Conservation (phyloP, 2,797 vertebrate species). For the Fistularia commersonii region DNA sequence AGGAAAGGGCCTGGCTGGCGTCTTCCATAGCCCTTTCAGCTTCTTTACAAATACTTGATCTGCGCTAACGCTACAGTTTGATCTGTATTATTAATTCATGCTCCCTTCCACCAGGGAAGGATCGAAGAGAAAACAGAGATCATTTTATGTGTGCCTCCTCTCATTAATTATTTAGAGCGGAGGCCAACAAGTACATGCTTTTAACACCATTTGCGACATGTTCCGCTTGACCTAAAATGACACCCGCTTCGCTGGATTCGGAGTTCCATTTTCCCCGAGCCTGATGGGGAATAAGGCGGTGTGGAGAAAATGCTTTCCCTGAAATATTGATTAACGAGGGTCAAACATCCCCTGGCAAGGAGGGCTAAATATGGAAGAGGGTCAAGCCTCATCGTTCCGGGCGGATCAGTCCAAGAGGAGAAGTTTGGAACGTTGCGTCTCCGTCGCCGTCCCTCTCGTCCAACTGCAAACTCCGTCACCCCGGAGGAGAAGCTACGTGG, state of each 20-base stretch:
- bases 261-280: slow-evolving; percentile 68
- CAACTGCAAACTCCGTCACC: too few species aligned
- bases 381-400: slow-evolving; percentile 31
- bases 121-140: slow-evolving; percentile 70
- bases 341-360: slow-evolving; percentile 71
- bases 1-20: slow-evolving; percentile 51
- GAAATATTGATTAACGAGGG: slow-evolving; percentile 78
- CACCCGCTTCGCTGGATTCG: slow-evolving; percentile 60
- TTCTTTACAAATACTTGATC: slow-evolving; percentile 82
- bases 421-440: slow-evolving; percentile 1
- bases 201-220: slow-evolving; percentile 79
- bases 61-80: slow-evolving; percentile 77
- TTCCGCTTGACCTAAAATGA: slow-evolving; percentile 72
- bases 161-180: slow-evolving; percentile 71
- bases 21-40: slow-evolving; percentile 69
- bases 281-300: slow-evolving; percentile 49
- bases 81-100: slow-evolving; percentile 78
- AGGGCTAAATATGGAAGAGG: slow-evolving; percentile 63
- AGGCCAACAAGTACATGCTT: slow-evolving; percentile 77
- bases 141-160: slow-evolving; percentile 61
- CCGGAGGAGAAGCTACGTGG: too few species aligned
- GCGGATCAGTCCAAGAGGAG: slow-evolving; percentile 33
- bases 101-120: slow-evolving; percentile 56
- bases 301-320: slow-evolving; percentile 56
- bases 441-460: too few species aligned